Conservation (phyloP, 92 coral and sea anemone genomes). For the Plumapathes pennacea region DNA sequence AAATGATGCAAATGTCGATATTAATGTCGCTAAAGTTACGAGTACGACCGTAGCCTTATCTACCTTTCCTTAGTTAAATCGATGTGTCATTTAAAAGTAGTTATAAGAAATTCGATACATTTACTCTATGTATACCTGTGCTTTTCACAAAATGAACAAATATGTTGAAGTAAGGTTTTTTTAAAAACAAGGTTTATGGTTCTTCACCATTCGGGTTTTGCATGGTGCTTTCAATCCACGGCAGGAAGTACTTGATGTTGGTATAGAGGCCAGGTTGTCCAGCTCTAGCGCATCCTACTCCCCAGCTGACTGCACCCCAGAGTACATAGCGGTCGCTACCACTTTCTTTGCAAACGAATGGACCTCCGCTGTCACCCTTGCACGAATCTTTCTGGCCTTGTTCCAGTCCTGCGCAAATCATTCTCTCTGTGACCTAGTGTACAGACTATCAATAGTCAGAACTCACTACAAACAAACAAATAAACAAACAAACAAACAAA, state of each 20-base stretch:
- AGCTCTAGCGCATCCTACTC: conserved; percentile 74
- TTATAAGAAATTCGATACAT: no score
- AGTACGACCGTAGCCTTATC: no score
- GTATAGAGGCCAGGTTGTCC: conserved; percentile 74
- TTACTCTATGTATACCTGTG: no score
- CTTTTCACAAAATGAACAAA: no score
- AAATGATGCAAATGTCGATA: no score
- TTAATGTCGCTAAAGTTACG: no score
- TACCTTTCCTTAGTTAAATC: no score
- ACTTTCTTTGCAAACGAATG: conserved; percentile 65
- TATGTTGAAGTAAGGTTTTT: no score
- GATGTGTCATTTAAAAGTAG: no score
- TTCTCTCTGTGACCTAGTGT: conserved; percentile 49
- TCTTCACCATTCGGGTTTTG: not conserved
- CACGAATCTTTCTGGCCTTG: conserved; percentile 74
- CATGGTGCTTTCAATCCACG: conserved; percentile 57
- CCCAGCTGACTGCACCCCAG: conserved; percentile 79
- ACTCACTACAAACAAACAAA: no score
- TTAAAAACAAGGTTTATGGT: not conserved
- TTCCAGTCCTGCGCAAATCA: conserved; percentile 80
- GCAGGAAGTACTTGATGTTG: conserved; percentile 45
- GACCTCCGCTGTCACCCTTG: conserved; percentile 89
- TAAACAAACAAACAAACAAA: no score
- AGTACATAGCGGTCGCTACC: conserved; percentile 37
- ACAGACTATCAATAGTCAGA: no score